Evolutionary conservation across 2,797 vertebrate genomes (phyloP).

Genomic region (Ispidina lecontei): DNA sequence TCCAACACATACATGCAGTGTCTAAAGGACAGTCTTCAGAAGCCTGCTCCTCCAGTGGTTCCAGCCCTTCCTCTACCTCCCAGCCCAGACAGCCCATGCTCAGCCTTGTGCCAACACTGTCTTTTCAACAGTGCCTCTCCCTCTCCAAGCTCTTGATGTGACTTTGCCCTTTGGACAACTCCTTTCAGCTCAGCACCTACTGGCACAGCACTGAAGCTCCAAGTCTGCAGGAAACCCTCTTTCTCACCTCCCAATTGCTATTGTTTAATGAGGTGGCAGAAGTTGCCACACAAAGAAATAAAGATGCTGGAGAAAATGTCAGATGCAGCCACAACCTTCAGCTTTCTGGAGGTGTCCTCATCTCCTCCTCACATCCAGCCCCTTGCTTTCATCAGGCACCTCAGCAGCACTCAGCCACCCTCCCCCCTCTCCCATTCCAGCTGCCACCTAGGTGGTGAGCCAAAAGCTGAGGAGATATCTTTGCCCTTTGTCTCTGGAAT

Average conservation of each 20-base stretch:
- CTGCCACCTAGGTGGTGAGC: neutral
- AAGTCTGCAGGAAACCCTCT: neutral
- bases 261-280: neutral
- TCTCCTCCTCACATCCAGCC: neutral
- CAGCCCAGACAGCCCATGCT: neutral
- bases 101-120: neutral
- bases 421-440: neutral
- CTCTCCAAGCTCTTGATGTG: neutral
- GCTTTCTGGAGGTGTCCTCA: neutral
- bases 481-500: neutral
- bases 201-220: neutral
- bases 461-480: neutral
- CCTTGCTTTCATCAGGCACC: neutral
- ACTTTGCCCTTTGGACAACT: neutral
- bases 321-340: neutral
- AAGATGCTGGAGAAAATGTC: neutral
- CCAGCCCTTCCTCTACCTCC: neutral
- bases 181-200: neutral
- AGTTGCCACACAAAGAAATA: neutral
- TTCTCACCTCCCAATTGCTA: neutral
- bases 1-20: neutral
- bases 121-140: neutral
- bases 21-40: neutral
- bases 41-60: neutral
- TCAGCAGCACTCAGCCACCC: neutral